Evolutionary conservation across 2,888 invertebrate genomes (phyloP), one percentile per base, ranked within the genome.

Genomic region (Cryptocephalus moraei): DNA sequence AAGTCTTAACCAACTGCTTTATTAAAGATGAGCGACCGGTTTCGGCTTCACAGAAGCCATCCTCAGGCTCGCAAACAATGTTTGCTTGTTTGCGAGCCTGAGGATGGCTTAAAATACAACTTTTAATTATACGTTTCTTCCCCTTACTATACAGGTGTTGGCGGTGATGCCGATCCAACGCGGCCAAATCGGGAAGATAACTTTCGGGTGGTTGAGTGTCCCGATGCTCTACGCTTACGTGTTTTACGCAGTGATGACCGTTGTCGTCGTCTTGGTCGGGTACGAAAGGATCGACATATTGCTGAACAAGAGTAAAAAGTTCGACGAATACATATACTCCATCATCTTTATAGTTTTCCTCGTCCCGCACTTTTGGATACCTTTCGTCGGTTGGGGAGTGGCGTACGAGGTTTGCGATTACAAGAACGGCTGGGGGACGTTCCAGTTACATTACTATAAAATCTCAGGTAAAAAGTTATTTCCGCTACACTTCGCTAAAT

Each of bases 291-390:
- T 82, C 36, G 68, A 74, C 58, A 81, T 82, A 51, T 65, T 82
- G 33, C 72, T 75, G 11, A 79, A 78, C 31, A 79, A 78, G 52
- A 71, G 70, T 53, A 74, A 73, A 46, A 76, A 77, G 56, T 83
- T 83, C 57, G 83, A 83, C 61, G 82, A 83, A 57, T 82, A 82
- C 58, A 82, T 83, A 56, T 82, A 83, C 60, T 79, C 81, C 0
- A 76, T 82, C 46, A 70, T 83, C 12, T 83, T 82, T 60, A 73
- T 83, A 1, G 74, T 81, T 9, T 82, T 80, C 60, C 71, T 83
- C 41, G 74, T 82, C 9, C 83, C 83, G 0, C 82, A 82, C 61
- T 83, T 83, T 65, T 81, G 80, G 79, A 80, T 81, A 40, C 82
- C 82, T 0, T 82, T 79, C 58, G 80, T 81, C 10, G 82, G 82